Conservation (phyloP, 2,113 vertebrate species). For the Rhinopithecus roxellana region DNA sequence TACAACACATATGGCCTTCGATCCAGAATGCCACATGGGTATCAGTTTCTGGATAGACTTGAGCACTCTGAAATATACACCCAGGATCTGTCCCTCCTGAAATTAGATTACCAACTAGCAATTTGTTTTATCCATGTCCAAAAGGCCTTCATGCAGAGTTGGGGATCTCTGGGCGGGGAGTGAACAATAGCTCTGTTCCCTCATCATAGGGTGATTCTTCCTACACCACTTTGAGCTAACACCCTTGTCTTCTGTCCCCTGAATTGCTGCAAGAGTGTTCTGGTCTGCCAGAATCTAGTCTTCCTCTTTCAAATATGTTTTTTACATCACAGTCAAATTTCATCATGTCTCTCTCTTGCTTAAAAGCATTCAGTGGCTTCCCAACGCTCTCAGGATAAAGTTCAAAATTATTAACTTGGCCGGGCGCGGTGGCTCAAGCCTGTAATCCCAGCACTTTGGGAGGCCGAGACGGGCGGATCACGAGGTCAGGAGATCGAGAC, state of each 20-base stretch:
- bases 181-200: background rate
- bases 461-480: too few relatives aligned
- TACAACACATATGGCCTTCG: background rate
- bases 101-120: slow-evolving; percentile 8
- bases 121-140: background rate
- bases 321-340: background rate
- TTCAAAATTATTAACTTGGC: background rate
- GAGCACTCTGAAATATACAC: slow-evolving; percentile 1
- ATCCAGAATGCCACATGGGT: slow-evolving; percentile 19
- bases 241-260: background rate
- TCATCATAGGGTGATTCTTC: background rate
- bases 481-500: too few relatives aligned
- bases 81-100: background rate
- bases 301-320: slow-evolving; percentile 5
- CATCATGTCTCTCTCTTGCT: background rate
- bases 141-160: background rate
- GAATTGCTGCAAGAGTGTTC: background rate
- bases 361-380: background rate
- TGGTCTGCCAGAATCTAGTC: background rate
- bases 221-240: background rate
- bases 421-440: too few relatives aligned
- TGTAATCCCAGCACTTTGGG: too few relatives aligned
- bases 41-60: slow-evolving; percentile 3
- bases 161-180: background rate
- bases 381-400: background rate